Base-by-base conservation (phyloP, 37 sponge, comb jelly and placozoan genomes). In the Aphrocallistes beatrix region DNA sequence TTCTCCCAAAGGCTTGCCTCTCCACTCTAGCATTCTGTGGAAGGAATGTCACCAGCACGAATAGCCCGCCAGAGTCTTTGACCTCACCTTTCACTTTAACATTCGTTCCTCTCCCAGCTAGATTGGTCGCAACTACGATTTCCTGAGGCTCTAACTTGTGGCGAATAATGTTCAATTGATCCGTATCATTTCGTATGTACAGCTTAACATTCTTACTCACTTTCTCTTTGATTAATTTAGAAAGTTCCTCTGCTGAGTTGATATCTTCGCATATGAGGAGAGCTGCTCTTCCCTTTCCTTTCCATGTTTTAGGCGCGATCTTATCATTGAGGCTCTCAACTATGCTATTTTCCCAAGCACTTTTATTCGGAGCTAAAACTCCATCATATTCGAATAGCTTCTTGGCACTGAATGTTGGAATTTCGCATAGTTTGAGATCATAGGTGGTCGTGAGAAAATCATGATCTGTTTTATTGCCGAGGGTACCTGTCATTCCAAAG, bases 1-100 rank as follows among this genome's bases (percentile, higher is more conserved):
- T 69, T 37, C 86, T 81, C n/a, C 86, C 86, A 85, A 85, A 85
- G n/a, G 86, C 86, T 85, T 85, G 86, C 81, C 38, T 8, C 48
- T 85, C 86, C 19, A 85, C 86, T 21, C 86, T 32, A 39, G 36
- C 1, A 37, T 69, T 85, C 39, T 36, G 60, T 37, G 86, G 86
- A 1, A 85, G 36, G 38, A 85, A 85, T 38, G 86, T 85, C 23
- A 85, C 0, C 13, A 75, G 3, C 3, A 39, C 60, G 21, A 75
- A 38, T 17, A 85, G 86, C n/a, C 81, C 86, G 32, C 86, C 86
- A 85, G 36, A 23, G 0, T 36, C 81, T 25, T 38, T 75, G 0
- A 85, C 86, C 3, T 69, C 28, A 13, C 39, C 42, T 1, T 25
- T 69, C 28, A 85, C 39, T 23, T 1, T 40, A 37, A 75, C 39